Conservation (phyloP, 1,140 invertebrate species). For the Periplaneta americana region DNA sequence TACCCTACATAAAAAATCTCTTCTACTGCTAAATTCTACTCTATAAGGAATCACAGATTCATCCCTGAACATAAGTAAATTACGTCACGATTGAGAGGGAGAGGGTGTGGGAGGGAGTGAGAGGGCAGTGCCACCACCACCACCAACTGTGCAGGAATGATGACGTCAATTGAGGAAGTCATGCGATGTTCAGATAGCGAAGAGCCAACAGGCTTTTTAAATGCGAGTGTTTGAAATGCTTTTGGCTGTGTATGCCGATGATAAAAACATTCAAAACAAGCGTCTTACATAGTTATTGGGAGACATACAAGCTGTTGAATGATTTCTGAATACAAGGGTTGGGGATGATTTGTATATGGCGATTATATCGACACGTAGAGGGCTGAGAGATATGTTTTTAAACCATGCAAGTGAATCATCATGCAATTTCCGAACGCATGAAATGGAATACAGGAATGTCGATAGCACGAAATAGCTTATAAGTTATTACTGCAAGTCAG, state of each 20-base stretch:
- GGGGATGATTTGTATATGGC: too few relatives aligned
- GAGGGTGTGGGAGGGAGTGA: not conserved
- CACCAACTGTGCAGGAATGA: not conserved
- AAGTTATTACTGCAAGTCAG: too few relatives aligned
- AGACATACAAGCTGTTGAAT: not conserved
- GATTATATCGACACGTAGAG: not conserved
- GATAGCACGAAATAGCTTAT: too few relatives aligned
- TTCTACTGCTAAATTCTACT: not conserved
- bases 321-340: not conserved
- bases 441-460: too few relatives aligned
- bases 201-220: not conserved
- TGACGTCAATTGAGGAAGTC: not conserved
- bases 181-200: not conserved
- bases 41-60: constrained; percentile 7
- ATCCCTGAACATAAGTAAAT: constrained; percentile 11
- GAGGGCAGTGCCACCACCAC: not conserved
- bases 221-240: not conserved
- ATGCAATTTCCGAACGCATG: not conserved
- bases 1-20: not conserved
- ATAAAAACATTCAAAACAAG: not conserved
- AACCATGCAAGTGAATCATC: not conserved
- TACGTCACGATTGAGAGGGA: not conserved
- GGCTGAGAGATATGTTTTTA: not conserved
- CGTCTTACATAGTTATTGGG: not conserved
- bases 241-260: not conserved